phyloP scores from a whole-genome alignment of 2,113 vertebrate species.

The Platycercus adscitus region DNA sequence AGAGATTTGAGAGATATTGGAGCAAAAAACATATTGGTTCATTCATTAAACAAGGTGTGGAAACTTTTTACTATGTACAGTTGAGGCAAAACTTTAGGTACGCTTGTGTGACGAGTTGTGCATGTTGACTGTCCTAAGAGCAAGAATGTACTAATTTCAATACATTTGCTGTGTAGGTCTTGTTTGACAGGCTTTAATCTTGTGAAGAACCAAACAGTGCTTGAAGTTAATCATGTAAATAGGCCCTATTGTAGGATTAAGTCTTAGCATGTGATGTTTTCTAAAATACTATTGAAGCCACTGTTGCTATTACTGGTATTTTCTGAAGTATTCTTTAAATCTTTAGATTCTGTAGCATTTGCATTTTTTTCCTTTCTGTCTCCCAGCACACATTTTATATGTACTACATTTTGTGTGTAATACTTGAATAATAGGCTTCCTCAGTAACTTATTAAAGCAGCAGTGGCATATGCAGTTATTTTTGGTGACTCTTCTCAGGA shows the following conservation, averaged over 20 bases:
- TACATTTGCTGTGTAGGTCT: background rate
- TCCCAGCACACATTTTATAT: background rate
- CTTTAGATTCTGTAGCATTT: background rate
- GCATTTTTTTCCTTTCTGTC: background rate
- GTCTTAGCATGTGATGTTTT: background rate
- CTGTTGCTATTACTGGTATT: background rate
- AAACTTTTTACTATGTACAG: conserved; percentile 63
- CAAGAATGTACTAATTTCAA: conserved; percentile 3
- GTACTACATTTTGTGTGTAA: background rate
- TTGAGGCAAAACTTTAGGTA: conserved; percentile 59
- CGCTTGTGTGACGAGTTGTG: conserved; percentile 26
- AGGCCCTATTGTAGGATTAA: background rate
- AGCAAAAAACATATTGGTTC: conserved; percentile 96
- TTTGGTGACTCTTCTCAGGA: background rate
- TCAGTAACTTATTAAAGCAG: background rate
- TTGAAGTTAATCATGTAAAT: conserved; percentile 12
- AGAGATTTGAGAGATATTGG: conserved; percentile 96
- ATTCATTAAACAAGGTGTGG: conserved; percentile 96
- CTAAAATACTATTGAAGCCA: background rate
- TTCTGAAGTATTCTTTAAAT: background rate
- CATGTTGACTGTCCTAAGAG: background rate
- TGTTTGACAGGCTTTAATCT: conserved; percentile 24
- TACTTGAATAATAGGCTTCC: background rate
- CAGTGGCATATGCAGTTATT: background rate
- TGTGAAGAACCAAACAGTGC: background rate